A percentile compares a stretch with the other conserved stretches of the same genome.
phyloP scores from a whole-genome alignment of 1,140 invertebrate species.

The Tigriopus japonicus region DNA sequence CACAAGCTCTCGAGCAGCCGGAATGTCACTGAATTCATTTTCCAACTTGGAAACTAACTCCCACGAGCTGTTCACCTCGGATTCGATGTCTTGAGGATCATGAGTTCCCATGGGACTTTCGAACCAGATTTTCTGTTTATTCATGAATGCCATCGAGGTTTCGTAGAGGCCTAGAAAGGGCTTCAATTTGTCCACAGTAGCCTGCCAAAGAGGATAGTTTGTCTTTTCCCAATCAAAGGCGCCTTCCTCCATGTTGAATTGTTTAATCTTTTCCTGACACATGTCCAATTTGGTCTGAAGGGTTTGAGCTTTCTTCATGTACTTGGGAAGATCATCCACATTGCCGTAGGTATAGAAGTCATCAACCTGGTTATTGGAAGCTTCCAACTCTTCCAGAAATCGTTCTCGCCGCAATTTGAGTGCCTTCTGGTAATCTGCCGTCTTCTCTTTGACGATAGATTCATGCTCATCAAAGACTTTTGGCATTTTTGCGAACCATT shows the following conservation, averaged over 20 bases:
- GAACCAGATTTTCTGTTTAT: slow-evolving; percentile 64
- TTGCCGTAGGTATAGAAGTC: slow-evolving; percentile 75
- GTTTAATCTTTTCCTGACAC: slow-evolving; percentile 61
- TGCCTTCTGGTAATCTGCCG: slow-evolving; percentile 60
- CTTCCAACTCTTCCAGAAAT: slow-evolving; percentile 58
- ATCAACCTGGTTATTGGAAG: slow-evolving; percentile 57
- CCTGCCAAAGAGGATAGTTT: slow-evolving; percentile 61
- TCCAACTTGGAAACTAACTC: slow-evolving; percentile 13
- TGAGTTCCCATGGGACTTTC: slow-evolving; percentile 56
- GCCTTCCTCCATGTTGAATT: slow-evolving; percentile 78
- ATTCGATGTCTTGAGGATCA: slow-evolving; percentile 72
- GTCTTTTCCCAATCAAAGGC: slow-evolving; percentile 74
- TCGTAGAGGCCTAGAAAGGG: slow-evolving; percentile 82
- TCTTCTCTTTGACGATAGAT: slow-evolving; percentile 56
- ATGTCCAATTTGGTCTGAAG: slow-evolving; percentile 44
- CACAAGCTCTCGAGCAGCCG: slow-evolving; percentile 1
- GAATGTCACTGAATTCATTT: slow-evolving; percentile 11
- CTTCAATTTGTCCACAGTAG: slow-evolving; percentile 43
- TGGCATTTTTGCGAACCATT: slow-evolving; percentile 60
- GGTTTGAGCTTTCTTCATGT: slow-evolving; percentile 54
- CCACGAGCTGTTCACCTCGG: slow-evolving; percentile 38
- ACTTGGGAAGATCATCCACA: slow-evolving; percentile 60
- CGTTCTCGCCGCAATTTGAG: slow-evolving; percentile 39
- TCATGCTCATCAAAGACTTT: slow-evolving; percentile 59
- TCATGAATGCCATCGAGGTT: slow-evolving; percentile 59